These are phyloP conservation scores for Delichon dasypus DNA, from an alignment of 2,797 vertebrate species.

Conservation along the genomic window DNA sequence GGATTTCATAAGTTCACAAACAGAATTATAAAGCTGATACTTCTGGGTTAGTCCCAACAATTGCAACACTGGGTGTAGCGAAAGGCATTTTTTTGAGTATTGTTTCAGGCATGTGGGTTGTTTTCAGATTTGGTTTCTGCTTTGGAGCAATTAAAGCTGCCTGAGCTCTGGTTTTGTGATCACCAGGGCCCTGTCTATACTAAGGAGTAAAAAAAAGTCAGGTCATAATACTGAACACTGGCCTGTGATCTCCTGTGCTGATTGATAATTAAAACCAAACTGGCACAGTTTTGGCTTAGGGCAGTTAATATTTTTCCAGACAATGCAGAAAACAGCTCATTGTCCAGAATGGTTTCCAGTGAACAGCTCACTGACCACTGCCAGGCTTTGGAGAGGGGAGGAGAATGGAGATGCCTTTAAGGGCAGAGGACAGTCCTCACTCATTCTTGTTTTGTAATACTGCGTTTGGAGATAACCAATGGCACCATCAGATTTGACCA, in stretches of 20 bases:
- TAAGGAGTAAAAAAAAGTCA: not conserved
- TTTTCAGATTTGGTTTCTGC: not conserved
- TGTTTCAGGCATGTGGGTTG: not conserved
- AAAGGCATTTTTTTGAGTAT: not conserved
- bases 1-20: not conserved
- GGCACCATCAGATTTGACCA: not conserved
- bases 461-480: not conserved
- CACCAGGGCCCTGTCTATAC: not conserved
- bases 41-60: not conserved
- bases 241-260: not conserved
- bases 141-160: not conserved
- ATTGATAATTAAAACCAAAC: not conserved
- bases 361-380: not conserved
- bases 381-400: not conserved
- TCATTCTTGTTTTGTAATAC: not conserved
- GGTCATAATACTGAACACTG: not conserved
- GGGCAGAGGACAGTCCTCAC: not conserved
- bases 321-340: not conserved
- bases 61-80: not conserved
- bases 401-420: not conserved
- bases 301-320: not conserved
- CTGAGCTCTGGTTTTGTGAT: not conserved
- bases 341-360: not conserved
- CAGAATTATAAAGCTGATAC: not conserved
- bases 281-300: not conserved